Evolutionary conservation across 1,140 invertebrate genomes (phyloP).

Genomic region (Drosophila dunni): DNA sequence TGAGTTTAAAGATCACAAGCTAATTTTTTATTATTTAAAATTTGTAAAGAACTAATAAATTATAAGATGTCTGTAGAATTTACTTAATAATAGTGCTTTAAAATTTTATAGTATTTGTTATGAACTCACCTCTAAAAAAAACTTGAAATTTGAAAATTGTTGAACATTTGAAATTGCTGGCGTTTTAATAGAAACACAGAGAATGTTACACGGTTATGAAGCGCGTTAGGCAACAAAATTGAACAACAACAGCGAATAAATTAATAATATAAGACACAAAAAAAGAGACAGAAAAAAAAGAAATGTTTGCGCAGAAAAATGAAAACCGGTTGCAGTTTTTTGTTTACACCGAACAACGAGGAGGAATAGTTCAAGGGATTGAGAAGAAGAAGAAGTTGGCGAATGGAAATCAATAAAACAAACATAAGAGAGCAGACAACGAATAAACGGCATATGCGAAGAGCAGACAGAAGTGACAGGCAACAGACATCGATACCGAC

Average conservation of each 20-base stretch:
- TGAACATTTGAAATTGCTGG: constrained; percentile 34
- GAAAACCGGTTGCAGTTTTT: constrained; percentile 72
- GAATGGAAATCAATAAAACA: constrained; percentile 76
- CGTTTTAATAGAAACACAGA: constrained; percentile 22
- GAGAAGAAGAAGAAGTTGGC: constrained; percentile 33
- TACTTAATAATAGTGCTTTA: too few relatives aligned
- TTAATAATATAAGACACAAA: constrained; percentile 10
- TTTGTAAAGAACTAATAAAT: too few relatives aligned
- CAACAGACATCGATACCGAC: constrained; percentile 58
- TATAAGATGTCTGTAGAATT: too few relatives aligned
- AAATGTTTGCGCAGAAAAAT: constrained; percentile 47
- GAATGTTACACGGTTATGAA: constrained; percentile 42
- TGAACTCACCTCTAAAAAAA: constrained; percentile 53
- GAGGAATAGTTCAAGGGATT: constrained; percentile 44
- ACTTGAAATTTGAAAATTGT: constrained; percentile 28
- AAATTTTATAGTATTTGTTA: neutral
- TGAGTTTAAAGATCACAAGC: too few relatives aligned
- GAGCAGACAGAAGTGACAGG: constrained; percentile 39
- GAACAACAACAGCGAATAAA: constrained; percentile 4
- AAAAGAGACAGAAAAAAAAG: neutral
- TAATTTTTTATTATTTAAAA: too few relatives aligned
- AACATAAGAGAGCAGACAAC: constrained; percentile 51
- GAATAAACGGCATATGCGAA: constrained; percentile 8
- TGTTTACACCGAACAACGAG: constrained; percentile 57
- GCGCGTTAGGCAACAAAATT: constrained; percentile 24